These are phyloP conservation scores for Laupala kohalensis DNA, from an alignment of 1,140 invertebrate genomes.

Conservation along the genomic window DNA sequence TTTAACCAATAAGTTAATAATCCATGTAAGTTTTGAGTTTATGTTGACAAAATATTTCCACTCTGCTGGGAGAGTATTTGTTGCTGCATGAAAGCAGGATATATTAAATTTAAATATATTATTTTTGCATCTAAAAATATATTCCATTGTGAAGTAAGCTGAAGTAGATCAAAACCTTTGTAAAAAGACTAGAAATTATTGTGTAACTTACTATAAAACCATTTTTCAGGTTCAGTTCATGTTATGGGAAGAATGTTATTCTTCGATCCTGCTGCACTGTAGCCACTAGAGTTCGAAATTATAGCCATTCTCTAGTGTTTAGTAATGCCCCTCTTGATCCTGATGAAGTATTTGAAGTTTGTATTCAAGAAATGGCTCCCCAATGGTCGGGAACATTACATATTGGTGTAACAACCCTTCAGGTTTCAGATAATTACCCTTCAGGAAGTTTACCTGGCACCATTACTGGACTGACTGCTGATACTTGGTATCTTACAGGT, in stretches of 20 bases:
- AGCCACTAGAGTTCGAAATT: slow-evolving; percentile 48
- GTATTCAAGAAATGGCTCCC: slow-evolving; percentile 41
- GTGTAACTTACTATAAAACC: no score
- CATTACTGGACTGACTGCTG: slow-evolving; percentile 39
- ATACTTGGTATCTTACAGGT: slow-evolving; percentile 53
- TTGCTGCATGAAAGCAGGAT: no score
- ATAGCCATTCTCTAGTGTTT: slow-evolving; percentile 53
- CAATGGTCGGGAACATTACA: slow-evolving; percentile 62
- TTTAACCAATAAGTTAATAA: no score
- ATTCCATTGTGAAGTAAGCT: no score
- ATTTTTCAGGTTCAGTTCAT: slow-evolving; percentile 47
- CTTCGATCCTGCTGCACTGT: slow-evolving; percentile 50
- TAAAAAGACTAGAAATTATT: no score
- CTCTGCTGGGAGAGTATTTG: no score
- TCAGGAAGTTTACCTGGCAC: slow-evolving; percentile 42
- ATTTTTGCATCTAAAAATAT: no score
- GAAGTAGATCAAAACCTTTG: no score
- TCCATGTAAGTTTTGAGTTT: no score
- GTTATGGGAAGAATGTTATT: slow-evolving; percentile 58
- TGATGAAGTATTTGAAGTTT: slow-evolving; percentile 62
- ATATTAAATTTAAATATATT: no score
- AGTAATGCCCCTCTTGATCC: slow-evolving; percentile 55
- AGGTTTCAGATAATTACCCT: slow-evolving; percentile 42
- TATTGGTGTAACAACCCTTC: slow-evolving; percentile 62
- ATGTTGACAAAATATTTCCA: no score